Evolutionary conservation across 2,113 vertebrate genomes (phyloP).

Genomic region (human (Homo sapiens)): DNA sequence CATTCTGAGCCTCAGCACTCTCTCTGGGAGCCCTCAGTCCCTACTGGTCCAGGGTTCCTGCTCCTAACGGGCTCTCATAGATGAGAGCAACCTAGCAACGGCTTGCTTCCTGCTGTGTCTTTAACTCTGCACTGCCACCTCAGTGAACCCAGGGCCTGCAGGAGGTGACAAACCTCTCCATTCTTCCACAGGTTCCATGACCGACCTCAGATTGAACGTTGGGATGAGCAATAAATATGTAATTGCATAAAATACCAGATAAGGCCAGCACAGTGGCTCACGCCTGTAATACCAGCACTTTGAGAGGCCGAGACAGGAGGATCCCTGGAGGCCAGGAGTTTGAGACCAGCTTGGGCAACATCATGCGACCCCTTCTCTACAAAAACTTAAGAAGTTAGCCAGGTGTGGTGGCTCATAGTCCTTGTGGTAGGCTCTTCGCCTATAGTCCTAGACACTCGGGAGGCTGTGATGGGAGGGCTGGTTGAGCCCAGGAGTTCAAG

Average conservation of each 20-base stretch:
- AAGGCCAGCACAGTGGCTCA: not conserved
- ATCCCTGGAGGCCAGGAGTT: not conserved
- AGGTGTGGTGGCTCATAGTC: not conserved
- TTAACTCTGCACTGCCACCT: not conserved
- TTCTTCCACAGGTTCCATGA: not conserved
- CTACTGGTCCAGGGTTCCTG: not conserved
- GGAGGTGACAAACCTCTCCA: not conserved
- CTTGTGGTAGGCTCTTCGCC: too few relatives aligned
- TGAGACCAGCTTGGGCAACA: not conserved
- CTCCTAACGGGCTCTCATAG: not conserved
- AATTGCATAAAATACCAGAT: not conserved
- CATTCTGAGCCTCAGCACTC: not conserved
- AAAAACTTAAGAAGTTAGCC: not conserved
- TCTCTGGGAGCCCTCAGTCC: not conserved
- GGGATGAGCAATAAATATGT: not conserved
- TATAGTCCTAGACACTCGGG: too few relatives aligned
- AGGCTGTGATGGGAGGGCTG: not conserved
- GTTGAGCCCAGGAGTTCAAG: not conserved
- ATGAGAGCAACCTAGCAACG: not conserved
- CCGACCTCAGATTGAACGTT: not conserved
- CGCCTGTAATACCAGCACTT: not conserved
- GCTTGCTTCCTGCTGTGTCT: too few relatives aligned
- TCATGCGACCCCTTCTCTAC: not conserved
- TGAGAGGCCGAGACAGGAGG: not conserved
- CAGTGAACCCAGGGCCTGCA: not conserved